These are phyloP conservation scores for Willowsia nigromaculata DNA, from an alignment of 2,888 invertebrate genomes.

Conservation along the genomic window DNA sequence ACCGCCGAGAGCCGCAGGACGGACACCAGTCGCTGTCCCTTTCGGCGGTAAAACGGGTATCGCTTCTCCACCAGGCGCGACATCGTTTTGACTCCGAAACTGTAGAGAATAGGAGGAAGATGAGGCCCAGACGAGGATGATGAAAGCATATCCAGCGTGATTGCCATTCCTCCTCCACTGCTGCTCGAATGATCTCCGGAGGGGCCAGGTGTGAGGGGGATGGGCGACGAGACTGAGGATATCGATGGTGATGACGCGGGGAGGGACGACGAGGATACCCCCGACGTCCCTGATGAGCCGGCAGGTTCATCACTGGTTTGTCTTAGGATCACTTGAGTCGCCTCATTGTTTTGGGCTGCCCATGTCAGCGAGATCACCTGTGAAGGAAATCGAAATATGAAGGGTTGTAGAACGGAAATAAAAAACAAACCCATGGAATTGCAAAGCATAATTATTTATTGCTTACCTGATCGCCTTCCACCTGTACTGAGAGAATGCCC, in stretches of 20 bases:
- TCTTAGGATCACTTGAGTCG: slow-evolving; percentile 86
- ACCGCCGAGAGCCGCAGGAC: slow-evolving; percentile 83
- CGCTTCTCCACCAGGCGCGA: slow-evolving; percentile 80
- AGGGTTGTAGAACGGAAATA: neutral
- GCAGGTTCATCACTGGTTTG: slow-evolving; percentile 78
- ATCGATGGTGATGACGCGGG: slow-evolving; percentile 68
- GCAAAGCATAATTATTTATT: too few relatives aligned
- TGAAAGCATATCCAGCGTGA: slow-evolving; percentile 73
- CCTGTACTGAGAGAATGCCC: slow-evolving; percentile 96
- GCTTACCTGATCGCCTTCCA: slow-evolving; percentile 84
- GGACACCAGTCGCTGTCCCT: slow-evolving; percentile 79
- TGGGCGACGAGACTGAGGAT: slow-evolving; percentile 56
- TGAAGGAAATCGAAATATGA: neutral
- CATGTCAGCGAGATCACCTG: slow-evolving; percentile 85
- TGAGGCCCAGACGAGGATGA: slow-evolving; percentile 72
- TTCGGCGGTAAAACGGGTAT: slow-evolving; percentile 77
- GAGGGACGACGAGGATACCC: slow-evolving; percentile 61
- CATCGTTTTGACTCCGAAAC: slow-evolving; percentile 87
- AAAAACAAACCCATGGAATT: too few relatives aligned
- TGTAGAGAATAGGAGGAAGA: slow-evolving; percentile 75
- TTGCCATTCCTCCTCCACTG: slow-evolving; percentile 66
- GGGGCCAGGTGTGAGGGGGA: slow-evolving; percentile 73
- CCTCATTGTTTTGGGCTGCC: slow-evolving; percentile 84
- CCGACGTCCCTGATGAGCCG: slow-evolving; percentile 79
- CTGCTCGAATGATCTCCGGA: slow-evolving; percentile 58